These are phyloP conservation scores for Fregetta grallaria DNA, from an alignment of 2,113 vertebrate genomes.

Conservation along the genomic window DNA sequence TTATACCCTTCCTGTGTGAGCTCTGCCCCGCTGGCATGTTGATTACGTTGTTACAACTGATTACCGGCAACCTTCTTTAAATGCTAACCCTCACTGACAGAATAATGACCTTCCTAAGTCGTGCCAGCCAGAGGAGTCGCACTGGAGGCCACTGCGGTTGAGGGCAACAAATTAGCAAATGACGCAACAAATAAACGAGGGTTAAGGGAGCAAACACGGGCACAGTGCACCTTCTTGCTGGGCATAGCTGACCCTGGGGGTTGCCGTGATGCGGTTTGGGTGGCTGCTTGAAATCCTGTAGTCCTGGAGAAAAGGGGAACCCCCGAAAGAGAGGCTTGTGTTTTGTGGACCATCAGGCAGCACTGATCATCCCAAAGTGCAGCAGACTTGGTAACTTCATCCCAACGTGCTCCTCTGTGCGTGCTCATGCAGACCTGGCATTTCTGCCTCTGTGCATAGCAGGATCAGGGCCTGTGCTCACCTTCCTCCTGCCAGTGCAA, in stretches of 20 bases:
- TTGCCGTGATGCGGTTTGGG: neutral
- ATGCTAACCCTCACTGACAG: neutral
- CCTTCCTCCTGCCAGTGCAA: neutral
- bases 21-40: neutral
- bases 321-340: neutral
- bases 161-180: neutral
- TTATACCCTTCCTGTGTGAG: neutral
- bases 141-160: neutral
- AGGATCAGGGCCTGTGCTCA: neutral
- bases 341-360: neutral
- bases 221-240: neutral
- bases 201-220: neutral
- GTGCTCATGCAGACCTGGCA: neutral
- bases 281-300: neutral
- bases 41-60: neutral
- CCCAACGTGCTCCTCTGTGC: too few relatives aligned
- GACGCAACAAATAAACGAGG: neutral
- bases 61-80: neutral
- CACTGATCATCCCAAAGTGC: neutral
- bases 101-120: neutral
- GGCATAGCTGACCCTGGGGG: neutral
- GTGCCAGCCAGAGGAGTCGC: neutral
- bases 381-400: neutral
- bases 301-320: neutral
- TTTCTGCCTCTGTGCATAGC: neutral